Base-by-base conservation (phyloP, 2,797 vertebrate genomes). In the Aldrovandia affinis region DNA sequence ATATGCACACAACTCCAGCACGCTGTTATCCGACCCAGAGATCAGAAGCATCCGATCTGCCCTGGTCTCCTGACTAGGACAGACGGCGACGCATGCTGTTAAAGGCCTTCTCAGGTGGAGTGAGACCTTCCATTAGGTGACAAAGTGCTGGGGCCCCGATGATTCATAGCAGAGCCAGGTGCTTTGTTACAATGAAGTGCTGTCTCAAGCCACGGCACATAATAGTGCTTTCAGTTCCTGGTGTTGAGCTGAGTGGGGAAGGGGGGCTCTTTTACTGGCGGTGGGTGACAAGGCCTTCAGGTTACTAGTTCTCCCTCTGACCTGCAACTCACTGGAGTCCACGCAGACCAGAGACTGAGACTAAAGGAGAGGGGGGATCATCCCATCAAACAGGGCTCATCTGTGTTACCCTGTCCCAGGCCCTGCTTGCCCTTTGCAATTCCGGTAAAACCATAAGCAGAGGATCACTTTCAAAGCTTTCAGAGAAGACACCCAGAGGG, bases 391-490 rank as follows among this genome's bases (percentile, higher is more conserved):
- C 39, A 2, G 39, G 22, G 73, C 12, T 42, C 73, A 9, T 22
- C 42, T 47, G 39, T 77, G 22, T 47, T 77, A 25, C 25, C 22
- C 10, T 47, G 39, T 77, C 73, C 39, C 25, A 42, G 14, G 68
- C 68, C 33, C 2, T 25, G 42, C 42, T n/a, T 47, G 42, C 47
- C 42, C 39, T 44, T 47, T n/a, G 73, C 39, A 44, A 20, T 77
- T n/a, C 47, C 3, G 10, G 39, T 77, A 42, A 77, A 39, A 73
- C 68, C 15, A 39, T 1, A 33, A 73, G 68, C 68, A 18, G 36
- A 18, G 39, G 68, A 73, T 73, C 68, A 73, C 33, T 73, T 73
- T 73, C 68, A 73, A 73, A 73, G 68, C 68, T 73, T 73, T 73
- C 68, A 42, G 68, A 7, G 68, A 73, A 73, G 36, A 77, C 42